Evolutionary conservation across 2,113 vertebrate genomes (phyloP).

Genomic region (Nymphicus hollandicus): DNA sequence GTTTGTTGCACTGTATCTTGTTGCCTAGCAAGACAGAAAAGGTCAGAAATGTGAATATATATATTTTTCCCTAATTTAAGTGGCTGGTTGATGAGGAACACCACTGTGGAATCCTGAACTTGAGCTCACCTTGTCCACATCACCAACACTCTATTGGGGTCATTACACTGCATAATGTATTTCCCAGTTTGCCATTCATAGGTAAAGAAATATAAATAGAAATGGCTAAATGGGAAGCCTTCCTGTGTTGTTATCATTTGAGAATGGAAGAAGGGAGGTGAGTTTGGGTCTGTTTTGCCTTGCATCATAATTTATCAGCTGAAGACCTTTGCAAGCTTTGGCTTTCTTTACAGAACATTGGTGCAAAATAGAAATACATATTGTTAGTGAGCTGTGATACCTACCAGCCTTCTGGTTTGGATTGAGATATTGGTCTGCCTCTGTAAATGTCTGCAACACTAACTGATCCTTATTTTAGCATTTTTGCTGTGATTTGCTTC

Average conservation of each 20-base stretch:
- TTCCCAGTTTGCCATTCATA: neutral
- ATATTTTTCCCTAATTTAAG: neutral
- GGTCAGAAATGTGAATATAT: neutral
- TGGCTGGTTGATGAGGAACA: neutral
- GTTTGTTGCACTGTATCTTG: neutral
- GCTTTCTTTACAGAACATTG: neutral
- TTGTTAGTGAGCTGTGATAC: neutral
- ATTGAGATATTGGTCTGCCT: neutral
- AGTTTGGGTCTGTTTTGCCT: neutral
- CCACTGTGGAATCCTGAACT: neutral
- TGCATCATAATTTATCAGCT: neutral
- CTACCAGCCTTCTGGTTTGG: neutral
- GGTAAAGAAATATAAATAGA: neutral
- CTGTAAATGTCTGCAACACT: neutral
- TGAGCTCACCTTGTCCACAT: neutral
- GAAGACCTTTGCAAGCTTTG: neutral
- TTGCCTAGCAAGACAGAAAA: neutral
- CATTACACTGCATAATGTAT: neutral
- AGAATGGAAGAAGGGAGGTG: neutral
- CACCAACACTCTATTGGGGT: neutral
- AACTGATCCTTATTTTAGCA: neutral
- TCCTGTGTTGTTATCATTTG: neutral
- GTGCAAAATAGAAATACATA: neutral
- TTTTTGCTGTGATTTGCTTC: conserved; percentile 14
- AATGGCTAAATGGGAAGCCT: neutral